phyloP scores from a whole-genome alignment of 2,888 invertebrate genomes.

The Mimumesa dahlbomi region DNA sequence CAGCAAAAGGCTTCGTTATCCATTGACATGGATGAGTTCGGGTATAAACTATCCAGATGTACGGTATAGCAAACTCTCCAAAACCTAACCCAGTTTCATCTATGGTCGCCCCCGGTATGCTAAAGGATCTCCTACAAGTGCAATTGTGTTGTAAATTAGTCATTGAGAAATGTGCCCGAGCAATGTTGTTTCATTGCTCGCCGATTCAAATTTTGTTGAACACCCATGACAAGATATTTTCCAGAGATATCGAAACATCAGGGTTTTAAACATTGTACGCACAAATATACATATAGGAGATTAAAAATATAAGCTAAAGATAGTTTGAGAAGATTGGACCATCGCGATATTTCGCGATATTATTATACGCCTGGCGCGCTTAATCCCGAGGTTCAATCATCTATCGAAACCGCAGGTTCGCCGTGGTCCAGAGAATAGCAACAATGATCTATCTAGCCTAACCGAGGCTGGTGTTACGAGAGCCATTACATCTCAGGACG shows the following conservation, averaged over 20 bases:
- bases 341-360: too few relatives aligned
- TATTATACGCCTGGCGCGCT: too few relatives aligned
- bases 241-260: too few relatives aligned
- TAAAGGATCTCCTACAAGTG: slow-evolving; percentile 68
- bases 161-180: too few relatives aligned
- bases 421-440: slow-evolving; percentile 60
- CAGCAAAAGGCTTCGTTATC: slow-evolving; percentile 60
- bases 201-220: too few relatives aligned
- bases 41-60: slow-evolving; percentile 30
- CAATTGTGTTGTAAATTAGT: too few relatives aligned
- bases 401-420: slow-evolving; percentile 68
- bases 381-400: slow-evolving; percentile 65
- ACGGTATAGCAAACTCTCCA: slow-evolving; percentile 45
- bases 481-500: slow-evolving; percentile 71
- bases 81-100: slow-evolving; percentile 68
- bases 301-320: too few relatives aligned
- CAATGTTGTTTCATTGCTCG: too few relatives aligned
- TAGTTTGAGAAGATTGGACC: too few relatives aligned
- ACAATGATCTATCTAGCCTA: slow-evolving; percentile 73
- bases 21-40: slow-evolving; percentile 46
- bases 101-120: slow-evolving; percentile 65
- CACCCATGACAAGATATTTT: too few relatives aligned
- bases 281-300: too few relatives aligned
- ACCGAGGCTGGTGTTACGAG: slow-evolving; percentile 63
- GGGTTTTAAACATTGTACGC: too few relatives aligned